phyloP scores from a whole-genome alignment of 1,140 invertebrate genomes.

The Halictus rubicundus region DNA sequence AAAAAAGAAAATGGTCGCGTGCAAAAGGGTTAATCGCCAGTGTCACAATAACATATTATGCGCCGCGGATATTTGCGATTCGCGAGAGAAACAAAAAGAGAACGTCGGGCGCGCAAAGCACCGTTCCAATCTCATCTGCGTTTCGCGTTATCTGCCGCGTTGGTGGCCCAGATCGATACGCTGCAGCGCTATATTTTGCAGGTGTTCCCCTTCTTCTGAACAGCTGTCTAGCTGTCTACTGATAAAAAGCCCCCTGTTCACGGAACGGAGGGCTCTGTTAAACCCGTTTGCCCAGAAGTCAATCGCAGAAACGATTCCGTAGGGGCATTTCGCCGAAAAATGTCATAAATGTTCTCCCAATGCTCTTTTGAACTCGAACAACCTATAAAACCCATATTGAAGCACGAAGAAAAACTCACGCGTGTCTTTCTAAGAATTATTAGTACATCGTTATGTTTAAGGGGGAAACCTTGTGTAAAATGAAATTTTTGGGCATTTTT shows the following conservation, averaged over 20 bases:
- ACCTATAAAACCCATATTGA: too few relatives aligned
- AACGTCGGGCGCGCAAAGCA: neutral
- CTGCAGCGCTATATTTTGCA: constrained; percentile 1
- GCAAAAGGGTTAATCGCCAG: constrained; percentile 33
- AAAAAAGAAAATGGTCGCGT: constrained; percentile 24
- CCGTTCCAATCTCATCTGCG: neutral
- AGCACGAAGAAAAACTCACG: too few relatives aligned
- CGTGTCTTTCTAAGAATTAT: too few relatives aligned
- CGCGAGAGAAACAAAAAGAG: neutral
- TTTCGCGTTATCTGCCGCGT: neutral
- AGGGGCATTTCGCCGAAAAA: neutral
- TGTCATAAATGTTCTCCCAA: too few relatives aligned
- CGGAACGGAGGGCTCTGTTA: neutral
- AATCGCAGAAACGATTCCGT: neutral
- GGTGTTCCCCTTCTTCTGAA: neutral
- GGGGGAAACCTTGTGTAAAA: too few relatives aligned
- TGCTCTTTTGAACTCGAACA: too few relatives aligned
- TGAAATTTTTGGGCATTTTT: too few relatives aligned
- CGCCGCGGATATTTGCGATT: constrained; percentile 2
- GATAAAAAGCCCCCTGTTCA: neutral
- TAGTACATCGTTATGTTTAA: too few relatives aligned
- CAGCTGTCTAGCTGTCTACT: neutral
- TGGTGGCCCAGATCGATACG: constrained; percentile 15
- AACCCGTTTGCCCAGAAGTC: neutral
- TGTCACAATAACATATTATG: constrained; percentile 39